Evolutionary conservation across 2,888 invertebrate species (phyloP), one percentile per base, ranked within the genome.

Genomic region (Noctua janthe): DNA sequence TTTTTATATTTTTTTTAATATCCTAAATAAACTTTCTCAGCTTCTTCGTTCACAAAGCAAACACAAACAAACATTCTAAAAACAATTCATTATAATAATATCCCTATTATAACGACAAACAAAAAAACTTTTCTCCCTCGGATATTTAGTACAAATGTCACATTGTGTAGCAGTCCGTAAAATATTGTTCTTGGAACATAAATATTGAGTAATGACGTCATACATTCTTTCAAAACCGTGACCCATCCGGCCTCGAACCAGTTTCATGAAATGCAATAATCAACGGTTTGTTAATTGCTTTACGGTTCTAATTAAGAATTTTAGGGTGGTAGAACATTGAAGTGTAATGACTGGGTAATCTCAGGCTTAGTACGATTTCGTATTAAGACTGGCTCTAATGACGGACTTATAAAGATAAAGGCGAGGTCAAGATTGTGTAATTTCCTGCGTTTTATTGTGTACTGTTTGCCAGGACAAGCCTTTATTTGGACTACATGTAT

Each of bases 131-230:
- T 56, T 10, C 56, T 1, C 23, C 35, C 13, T 39, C 17, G 17
- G 2, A 72, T 74, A 39, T 71, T 75, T 13, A 75, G 49, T 67
- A 84, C 56, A 75, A 84, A 67, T 84, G 66, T 71, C 67, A 77
- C 72, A 84, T 70, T 87, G 77, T 80, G 70, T 39, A 80, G 13
- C 39, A 70, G 47, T 49, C 73, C 76, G 70, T 82, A 59, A 78
- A 86, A 79, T 47, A 86, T 70, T 74, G 74, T 87, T 86, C 51
- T 43, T 70, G 43, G 23, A 80, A 71, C 35, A 56, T 82, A 82
- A 80, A 87, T 80, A 88, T 82, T 73, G 64, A 85, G 69, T 62
- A 43, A 81, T 84, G 81, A 84, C 88, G 74, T 84, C 87, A 86
- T 23, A 67, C 51, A 47, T 67, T 76, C 66, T n/a, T 51, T 72